Percentiles rank a stretch among this genome's conserved stretches.
Evolutionary conservation across 2,888 invertebrate species (phyloP).

Genomic region (Ectobius pallidus): DNA sequence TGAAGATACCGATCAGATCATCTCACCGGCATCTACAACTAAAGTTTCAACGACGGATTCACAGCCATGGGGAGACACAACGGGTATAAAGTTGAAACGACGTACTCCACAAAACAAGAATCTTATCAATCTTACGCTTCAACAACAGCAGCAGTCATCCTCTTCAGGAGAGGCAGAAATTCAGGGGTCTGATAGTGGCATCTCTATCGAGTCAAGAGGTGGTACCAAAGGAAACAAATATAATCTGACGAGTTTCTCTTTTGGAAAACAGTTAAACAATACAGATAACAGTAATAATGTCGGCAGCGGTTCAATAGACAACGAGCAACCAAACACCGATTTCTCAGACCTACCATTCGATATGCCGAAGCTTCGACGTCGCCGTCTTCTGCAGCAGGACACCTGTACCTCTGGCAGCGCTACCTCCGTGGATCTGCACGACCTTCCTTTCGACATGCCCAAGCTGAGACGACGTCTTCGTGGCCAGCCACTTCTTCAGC

Average conservation of each 20-base stretch:
- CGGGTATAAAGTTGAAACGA: constrained; percentile 65
- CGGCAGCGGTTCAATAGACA: constrained; percentile 55
- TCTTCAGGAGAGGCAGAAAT: constrained; percentile 72
- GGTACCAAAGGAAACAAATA: constrained; percentile 68
- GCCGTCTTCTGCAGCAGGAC: constrained; percentile 58
- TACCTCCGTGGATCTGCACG: constrained; percentile 76
- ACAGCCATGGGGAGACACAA: constrained; percentile 55
- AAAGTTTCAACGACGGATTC: not conserved
- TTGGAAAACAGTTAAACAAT: constrained; percentile 47
- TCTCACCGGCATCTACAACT: constrained; percentile 28
- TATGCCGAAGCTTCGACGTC: constrained; percentile 83
- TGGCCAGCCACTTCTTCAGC: constrained; percentile 21
- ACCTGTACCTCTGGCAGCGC: constrained; percentile 72
- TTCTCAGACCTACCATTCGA: constrained; percentile 79
- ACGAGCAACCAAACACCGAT: constrained; percentile 43
- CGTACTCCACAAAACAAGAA: constrained; percentile 79
- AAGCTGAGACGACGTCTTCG: constrained; percentile 79
- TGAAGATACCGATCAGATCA: constrained; percentile 58
- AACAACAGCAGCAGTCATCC: constrained; percentile 57
- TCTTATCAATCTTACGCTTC: constrained; percentile 68
- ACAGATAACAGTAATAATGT: constrained; percentile 50
- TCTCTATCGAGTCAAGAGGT: constrained; percentile 83
- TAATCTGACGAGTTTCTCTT: constrained; percentile 48
- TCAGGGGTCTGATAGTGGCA: constrained; percentile 87
- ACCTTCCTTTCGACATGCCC: constrained; percentile 92